Percentiles rank a stretch among this genome's conserved stretches.
Evolutionary conservation across 2,888 invertebrate genomes (phyloP).

Genomic region (Lepidochitona cinerea): DNA sequence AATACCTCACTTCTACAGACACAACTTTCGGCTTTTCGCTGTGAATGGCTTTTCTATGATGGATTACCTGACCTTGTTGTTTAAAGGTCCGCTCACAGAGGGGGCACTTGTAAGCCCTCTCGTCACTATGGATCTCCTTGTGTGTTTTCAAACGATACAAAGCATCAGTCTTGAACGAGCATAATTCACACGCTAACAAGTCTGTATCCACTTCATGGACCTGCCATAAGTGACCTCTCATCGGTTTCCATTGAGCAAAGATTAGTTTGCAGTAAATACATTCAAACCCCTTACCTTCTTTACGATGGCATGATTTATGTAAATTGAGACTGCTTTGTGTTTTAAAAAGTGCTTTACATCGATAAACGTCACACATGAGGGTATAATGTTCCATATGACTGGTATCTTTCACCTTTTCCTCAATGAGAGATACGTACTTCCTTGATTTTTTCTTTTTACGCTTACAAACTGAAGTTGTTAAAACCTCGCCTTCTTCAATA

Average conservation of each 20-base stretch:
- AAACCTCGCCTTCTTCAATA: too few relatives aligned
- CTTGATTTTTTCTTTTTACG: too few relatives aligned
- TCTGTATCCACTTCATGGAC: slow-evolving; percentile 85
- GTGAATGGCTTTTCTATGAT: slow-evolving; percentile 79
- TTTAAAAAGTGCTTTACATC: slow-evolving; percentile 71
- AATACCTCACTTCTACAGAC: slow-evolving; percentile 72
- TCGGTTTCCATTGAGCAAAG: slow-evolving; percentile 77
- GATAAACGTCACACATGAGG: slow-evolving; percentile 37
- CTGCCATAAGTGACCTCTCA: slow-evolving; percentile 81
- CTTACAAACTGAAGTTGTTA: too few relatives aligned
- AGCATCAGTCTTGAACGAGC: slow-evolving; percentile 68
- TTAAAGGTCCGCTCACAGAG: slow-evolving; percentile 84
- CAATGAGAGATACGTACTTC: too few relatives aligned
- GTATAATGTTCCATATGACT: slow-evolving; percentile 30
- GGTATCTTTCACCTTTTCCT: too few relatives aligned
- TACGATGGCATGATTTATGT: slow-evolving; percentile 78
- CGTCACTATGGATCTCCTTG: slow-evolving; percentile 76
- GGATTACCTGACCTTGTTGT: slow-evolving; percentile 83
- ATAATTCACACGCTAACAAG: slow-evolving; percentile 78
- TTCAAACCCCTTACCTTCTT: slow-evolving; percentile 66
- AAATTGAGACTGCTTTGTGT: slow-evolving; percentile 77
- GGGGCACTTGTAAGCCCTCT: slow-evolving; percentile 65
- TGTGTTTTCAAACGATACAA: slow-evolving; percentile 80
- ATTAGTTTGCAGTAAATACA: slow-evolving; percentile 80
- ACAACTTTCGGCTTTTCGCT: too few relatives aligned